Conservation (phyloP, 2,888 invertebrate species). For the Microdon myrmicae region DNA sequence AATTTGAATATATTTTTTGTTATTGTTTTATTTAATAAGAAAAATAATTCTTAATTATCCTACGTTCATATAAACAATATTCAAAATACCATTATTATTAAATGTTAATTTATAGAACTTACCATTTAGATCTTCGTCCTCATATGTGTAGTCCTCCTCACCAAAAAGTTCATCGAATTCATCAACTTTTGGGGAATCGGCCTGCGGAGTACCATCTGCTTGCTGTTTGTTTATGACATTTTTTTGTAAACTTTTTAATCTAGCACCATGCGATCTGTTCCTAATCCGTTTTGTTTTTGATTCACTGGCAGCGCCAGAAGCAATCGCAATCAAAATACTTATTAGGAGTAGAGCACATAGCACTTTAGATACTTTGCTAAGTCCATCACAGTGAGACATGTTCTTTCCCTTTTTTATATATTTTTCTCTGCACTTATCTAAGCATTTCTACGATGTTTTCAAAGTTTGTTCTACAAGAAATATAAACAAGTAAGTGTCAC, state of each 20-base stretch:
- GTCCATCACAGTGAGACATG: conserved; percentile 14
- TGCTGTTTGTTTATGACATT: conserved; percentile 54
- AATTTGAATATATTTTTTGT: not conserved
- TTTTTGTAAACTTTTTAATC: conserved; percentile 3
- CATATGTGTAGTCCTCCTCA: conserved; percentile 54
- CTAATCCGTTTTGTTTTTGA: conserved; percentile 2
- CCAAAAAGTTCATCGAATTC: conserved; percentile 54
- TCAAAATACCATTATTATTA: conserved; percentile 7
- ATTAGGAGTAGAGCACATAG: conserved; percentile 30
- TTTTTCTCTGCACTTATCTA: too few species aligned
- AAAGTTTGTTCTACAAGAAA: too few species aligned
- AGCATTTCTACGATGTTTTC: too few species aligned
- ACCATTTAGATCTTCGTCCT: conserved; percentile 53
- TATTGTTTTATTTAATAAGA: not conserved
- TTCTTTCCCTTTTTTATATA: too few species aligned
- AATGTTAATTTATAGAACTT: conserved; percentile 27
- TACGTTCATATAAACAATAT: too few species aligned
- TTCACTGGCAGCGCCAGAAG: conserved; percentile 14
- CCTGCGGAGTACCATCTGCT: conserved; percentile 55
- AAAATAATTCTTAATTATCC: not conserved
- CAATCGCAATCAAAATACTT: conserved; percentile 8
- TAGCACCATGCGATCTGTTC: conserved; percentile 4
- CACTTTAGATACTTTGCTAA: conserved; percentile 38
- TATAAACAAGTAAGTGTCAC: too few species aligned
- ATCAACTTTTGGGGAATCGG: conserved; percentile 52